phyloP scores from a whole-genome alignment of 1,140 invertebrate species.

The Oscheius sp. region DNA sequence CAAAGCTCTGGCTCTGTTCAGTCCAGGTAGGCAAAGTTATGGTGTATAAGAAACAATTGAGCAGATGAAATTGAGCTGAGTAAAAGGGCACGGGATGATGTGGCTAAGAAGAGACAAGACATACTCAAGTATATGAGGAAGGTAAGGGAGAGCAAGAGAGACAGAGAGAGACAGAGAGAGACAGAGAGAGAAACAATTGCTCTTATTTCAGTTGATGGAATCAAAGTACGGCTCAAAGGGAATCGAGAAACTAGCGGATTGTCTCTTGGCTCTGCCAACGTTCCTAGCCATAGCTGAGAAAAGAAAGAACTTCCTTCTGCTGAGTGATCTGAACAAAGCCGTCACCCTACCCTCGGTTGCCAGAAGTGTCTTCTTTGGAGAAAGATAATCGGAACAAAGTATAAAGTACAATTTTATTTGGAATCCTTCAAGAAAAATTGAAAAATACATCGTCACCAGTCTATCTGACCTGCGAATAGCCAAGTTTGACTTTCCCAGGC shows the following conservation, averaged over 20 bases:
- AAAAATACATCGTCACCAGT: too few species aligned
- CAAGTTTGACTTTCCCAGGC: too few species aligned
- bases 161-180: not conserved
- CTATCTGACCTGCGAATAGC: too few species aligned
- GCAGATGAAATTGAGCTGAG: not conserved
- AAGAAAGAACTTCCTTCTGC: not conserved
- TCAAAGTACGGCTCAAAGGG: not conserved
- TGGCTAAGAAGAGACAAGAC: not conserved
- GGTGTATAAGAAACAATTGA: too few species aligned
- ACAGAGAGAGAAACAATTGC: not conserved
- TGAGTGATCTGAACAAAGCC: not conserved
- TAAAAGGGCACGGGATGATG: not conserved
- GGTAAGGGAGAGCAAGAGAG: not conserved
- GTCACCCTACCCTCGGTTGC: not conserved
- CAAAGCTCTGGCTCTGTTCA: slow-evolving; percentile 2
- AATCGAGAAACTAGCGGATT: not conserved
- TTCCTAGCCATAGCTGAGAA: not conserved
- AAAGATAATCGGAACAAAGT: not conserved
- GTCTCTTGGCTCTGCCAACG: not conserved
- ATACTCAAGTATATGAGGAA: slow-evolving; percentile 4
- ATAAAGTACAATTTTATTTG: not conserved
- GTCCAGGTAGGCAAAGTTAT: too few species aligned
- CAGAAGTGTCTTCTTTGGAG: not conserved
- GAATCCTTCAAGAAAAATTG: too few species aligned
- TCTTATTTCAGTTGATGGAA: not conserved